Evolutionary conservation across 2,888 invertebrate species (phyloP), one percentile per base, ranked within the genome.

Genomic region (Caenorhabditis japonica): DNA sequence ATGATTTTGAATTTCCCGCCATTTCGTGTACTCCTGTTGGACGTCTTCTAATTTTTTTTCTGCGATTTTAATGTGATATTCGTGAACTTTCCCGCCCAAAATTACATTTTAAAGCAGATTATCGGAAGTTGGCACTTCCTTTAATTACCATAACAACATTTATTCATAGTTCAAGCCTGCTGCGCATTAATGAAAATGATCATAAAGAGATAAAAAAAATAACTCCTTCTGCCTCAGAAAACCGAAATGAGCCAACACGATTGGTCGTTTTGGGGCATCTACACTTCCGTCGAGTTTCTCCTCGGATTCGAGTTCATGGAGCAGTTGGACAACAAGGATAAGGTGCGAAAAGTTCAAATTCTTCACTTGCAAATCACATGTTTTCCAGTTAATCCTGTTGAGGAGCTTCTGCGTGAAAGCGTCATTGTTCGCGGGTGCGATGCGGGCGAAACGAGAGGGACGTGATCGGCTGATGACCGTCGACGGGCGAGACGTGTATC

Each of bases 261-360:
- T 4, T 61, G 60, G 60, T 61, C 60, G 7, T 61, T 61, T 27
- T 43, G 47, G 12, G 60, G 60, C 7, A 61, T 61, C 19, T 61
- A 61, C 52, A 61, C 60, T 0, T 61, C 60, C 0, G 36, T 61
- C 23, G 51, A 61, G 19, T 61, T 61, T 25, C 44, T 61, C 13
- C 43, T 41, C 23, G 43, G 34, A 0, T 25, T 61, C 4, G 44
- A 52, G 2, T 61, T 61, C 17, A 61, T 61, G 61, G 10, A 39
- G 4, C 23, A 27, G 8, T n/a, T 51, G 23, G 15, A 27, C 27
- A 1, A 4, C 25, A 12, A 4, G 5, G 60, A 60, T 25, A 49
- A 51, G 34, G 60, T 56, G 34, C 10, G 7, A 5, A 5, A 30
- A 55, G 43, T 41, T 4, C 3, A 13, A 0, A 10, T 33, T 25